A percentile compares a stretch with the other conserved stretches of the same genome.
Evolutionary conservation across 2,797 vertebrate genomes (phyloP).

Genomic region (Pipistrellus nathusii): DNA sequence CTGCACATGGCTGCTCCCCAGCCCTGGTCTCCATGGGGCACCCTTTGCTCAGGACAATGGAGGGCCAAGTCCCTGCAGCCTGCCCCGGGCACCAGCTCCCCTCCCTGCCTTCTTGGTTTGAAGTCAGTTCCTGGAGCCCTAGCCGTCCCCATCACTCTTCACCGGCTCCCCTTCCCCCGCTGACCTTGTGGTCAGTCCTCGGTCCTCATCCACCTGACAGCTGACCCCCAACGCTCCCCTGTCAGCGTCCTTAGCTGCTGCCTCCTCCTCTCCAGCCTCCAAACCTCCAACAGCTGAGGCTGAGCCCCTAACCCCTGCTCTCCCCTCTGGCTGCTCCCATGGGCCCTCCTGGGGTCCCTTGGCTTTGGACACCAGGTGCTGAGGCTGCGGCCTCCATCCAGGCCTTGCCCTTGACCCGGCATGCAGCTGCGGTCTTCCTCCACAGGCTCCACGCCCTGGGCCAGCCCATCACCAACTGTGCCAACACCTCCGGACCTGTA

Average conservation of each 20-base stretch:
- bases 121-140: neutral
- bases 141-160: neutral
- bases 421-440: neutral
- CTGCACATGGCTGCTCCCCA: neutral
- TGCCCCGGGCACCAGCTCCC: neutral
- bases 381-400: neutral
- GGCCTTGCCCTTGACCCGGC: neutral
- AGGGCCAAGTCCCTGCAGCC: neutral
- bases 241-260: neutral
- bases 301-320: neutral
- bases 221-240: too few species aligned
- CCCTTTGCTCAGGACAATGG: neutral
- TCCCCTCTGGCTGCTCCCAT: neutral
- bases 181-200: neutral
- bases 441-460: neutral
- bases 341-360: neutral
- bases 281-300: neutral
- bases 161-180: neutral
- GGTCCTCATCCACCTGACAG: neutral
- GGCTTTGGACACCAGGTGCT: neutral
- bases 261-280: neutral
- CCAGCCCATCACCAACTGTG: neutral
- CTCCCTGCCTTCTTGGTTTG: neutral
- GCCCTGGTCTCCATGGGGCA: neutral
- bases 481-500: neutral